Percentiles rank a stretch among this genome's conserved stretches.
phyloP scores from a whole-genome alignment of 2,888 invertebrate genomes.

The Rhabditoides inermis region DNA sequence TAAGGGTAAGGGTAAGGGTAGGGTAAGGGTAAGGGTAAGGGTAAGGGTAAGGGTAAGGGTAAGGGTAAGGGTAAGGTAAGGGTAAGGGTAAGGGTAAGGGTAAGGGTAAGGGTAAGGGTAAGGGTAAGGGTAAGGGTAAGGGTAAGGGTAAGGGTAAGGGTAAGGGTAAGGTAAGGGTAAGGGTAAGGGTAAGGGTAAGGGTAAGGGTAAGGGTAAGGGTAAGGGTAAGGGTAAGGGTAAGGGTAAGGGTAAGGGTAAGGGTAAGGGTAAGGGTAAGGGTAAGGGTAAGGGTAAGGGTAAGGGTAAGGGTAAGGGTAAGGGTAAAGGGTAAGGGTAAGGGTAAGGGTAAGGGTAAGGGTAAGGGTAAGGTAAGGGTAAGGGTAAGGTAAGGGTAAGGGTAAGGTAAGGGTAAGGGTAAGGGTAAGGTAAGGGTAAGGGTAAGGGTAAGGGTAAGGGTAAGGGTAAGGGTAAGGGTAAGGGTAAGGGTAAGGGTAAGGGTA shows the following conservation, averaged over 20 bases:
- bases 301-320: background rate
- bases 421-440: background rate
- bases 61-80: background rate
- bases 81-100: background rate
- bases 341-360: background rate
- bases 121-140: background rate
- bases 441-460: background rate
- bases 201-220: background rate
- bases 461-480: background rate
- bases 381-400: background rate
- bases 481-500: background rate
- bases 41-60: background rate
- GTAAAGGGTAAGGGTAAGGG: background rate
- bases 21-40: background rate
- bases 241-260: background rate
- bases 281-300: background rate
- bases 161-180: background rate
- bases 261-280: background rate
- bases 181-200: background rate
- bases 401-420: background rate
- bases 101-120: background rate
- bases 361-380: background rate
- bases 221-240: background rate
- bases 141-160: background rate
- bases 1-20: background rate